phyloP scores from a whole-genome alignment of 2,888 invertebrate species.

The Adelognathus sp. region DNA sequence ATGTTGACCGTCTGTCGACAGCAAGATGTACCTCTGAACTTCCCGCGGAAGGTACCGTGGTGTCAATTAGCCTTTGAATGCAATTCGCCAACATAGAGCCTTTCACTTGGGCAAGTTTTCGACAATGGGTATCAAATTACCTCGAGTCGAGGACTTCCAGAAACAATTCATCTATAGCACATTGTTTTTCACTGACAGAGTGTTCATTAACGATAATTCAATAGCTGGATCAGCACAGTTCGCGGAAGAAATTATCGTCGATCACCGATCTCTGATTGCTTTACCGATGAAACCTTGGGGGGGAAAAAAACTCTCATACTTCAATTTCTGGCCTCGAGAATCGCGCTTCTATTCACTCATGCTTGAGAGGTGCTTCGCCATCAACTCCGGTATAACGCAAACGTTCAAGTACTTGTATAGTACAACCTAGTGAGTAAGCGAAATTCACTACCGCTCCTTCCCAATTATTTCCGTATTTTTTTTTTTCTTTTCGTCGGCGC shows the following conservation, averaged over 20 bases:
- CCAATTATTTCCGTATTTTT: slow-evolving; percentile 52
- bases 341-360: slow-evolving; percentile 14
- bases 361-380: background rate
- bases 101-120: no score
- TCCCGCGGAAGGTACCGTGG: no score
- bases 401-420: slow-evolving; percentile 24
- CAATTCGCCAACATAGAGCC: no score
- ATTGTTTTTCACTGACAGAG: background rate
- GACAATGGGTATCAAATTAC: no score
- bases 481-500: slow-evolving; percentile 19
- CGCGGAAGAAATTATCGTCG: background rate
- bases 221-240: background rate
- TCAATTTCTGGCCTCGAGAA: slow-evolving; percentile 7
- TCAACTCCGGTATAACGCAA: slow-evolving; percentile 17
- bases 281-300: background rate
- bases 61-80: no score
- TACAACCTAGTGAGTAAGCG: background rate
- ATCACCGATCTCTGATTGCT: background rate
- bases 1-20: no score
- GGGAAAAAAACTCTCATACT: background rate
- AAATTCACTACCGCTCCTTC: slow-evolving; percentile 14
- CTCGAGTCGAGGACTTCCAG: no score
- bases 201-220: background rate
- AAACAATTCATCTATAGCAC: no score
- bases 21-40: no score